These are phyloP conservation scores for Pachliopta kotzebuea DNA, from an alignment of 2,888 invertebrate species.

Conservation along the genomic window DNA sequence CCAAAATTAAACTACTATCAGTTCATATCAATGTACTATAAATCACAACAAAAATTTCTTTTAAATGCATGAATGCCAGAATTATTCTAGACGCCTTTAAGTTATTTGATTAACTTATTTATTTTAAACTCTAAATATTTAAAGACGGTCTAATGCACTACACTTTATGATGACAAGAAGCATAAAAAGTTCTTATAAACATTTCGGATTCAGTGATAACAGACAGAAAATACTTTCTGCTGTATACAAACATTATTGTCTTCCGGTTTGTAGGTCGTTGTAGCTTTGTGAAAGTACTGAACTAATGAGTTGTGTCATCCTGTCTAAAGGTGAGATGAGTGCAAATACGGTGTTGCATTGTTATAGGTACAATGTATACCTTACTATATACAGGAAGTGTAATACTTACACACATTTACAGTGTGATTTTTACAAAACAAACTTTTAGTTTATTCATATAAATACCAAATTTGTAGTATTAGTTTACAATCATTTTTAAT, in stretches of 20 bases:
- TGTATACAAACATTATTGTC: neutral
- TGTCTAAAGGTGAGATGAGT: slow-evolving; percentile 2
- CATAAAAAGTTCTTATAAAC: neutral
- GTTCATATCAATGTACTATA: too few species aligned
- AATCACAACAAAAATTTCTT: too few species aligned
- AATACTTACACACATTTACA: neutral
- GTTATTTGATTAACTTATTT: too few species aligned
- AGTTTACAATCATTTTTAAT: too few species aligned
- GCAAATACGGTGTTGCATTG: slow-evolving; percentile 2
- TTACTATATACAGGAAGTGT: neutral
- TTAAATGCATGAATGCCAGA: too few species aligned
- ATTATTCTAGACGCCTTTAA: too few species aligned
- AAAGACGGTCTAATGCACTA: too few species aligned
- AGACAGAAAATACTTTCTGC: neutral
- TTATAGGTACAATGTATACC: neutral
- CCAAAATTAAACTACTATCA: too few species aligned
- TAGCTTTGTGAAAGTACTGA: neutral
- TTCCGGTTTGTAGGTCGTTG: slow-evolving; percentile 2
- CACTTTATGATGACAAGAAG: too few species aligned
- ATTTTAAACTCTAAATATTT: too few species aligned
- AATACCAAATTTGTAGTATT: too few species aligned
- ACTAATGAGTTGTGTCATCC: slow-evolving; percentile 2
- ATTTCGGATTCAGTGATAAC: neutral
- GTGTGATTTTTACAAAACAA: neutral
- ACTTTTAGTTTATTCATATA: too few species aligned